Percentiles rank a stretch among this genome's conserved stretches.
phyloP scores from a whole-genome alignment of 2,797 vertebrate species.

The Menidia menidia region DNA sequence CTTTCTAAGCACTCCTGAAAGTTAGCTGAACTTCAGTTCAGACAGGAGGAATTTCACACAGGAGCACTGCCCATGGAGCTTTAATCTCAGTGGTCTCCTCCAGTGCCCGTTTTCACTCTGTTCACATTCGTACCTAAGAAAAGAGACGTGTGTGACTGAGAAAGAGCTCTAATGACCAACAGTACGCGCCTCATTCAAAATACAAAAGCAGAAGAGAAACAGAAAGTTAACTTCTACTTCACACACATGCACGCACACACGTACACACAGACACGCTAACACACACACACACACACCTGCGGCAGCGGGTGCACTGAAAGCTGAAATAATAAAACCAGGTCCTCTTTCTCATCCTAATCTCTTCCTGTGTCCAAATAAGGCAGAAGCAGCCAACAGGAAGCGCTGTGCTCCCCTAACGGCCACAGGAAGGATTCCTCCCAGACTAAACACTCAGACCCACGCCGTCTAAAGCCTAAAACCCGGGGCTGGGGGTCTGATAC shows the following conservation, averaged over 20 bases:
- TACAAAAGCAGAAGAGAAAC: slow-evolving; percentile 45
- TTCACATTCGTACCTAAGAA: no score
- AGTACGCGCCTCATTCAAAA: background rate
- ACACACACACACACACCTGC: slow-evolving; percentile 28
- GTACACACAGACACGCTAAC: slow-evolving; percentile 14
- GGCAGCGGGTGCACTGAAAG: background rate
- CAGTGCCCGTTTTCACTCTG: no score
- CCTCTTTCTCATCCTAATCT: slow-evolving; percentile 42
- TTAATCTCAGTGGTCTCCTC: no score
- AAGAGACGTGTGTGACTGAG: no score
- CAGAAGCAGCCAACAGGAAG: slow-evolving; percentile 29
- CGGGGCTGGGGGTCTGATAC: no score
- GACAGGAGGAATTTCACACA: no score
- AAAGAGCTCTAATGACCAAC: background rate
- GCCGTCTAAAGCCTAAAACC: no score
- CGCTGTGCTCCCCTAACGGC: slow-evolving; percentile 5
- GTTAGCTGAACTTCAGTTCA: no score
- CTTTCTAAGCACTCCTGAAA: no score
- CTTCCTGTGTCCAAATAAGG: slow-evolving; percentile 60
- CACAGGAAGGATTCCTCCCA: slow-evolving; percentile 29
- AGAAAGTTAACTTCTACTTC: slow-evolving; percentile 18
- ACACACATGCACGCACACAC: slow-evolving; percentile 18
- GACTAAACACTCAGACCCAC: background rate
- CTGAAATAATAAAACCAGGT: slow-evolving; percentile 31
- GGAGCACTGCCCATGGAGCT: no score